These are phyloP conservation scores for Sylvietta virens DNA, from an alignment of 2,113 vertebrate species.

Conservation along the genomic window DNA sequence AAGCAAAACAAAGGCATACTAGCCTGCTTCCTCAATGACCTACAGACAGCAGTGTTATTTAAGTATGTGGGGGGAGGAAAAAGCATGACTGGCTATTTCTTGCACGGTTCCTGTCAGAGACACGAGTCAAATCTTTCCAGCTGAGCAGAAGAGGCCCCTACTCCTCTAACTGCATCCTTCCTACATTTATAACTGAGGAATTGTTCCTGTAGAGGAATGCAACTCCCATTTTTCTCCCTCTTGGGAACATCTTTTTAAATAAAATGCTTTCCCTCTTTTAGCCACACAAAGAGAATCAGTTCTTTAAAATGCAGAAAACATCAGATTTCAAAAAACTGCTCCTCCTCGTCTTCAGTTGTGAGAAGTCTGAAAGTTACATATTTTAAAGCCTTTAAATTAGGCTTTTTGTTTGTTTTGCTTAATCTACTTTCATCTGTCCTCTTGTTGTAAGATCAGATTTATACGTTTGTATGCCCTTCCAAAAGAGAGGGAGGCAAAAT, in stretches of 20 bases:
- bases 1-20: neutral
- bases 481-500: fast-evolving
- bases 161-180: neutral
- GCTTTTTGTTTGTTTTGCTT: neutral
- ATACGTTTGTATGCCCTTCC: neutral
- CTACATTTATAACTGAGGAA: neutral
- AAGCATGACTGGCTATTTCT: neutral
- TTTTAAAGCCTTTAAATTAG: neutral
- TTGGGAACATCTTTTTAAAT: neutral
- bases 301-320: neutral
- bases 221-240: neutral
- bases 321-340: neutral
- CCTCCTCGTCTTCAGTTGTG: neutral
- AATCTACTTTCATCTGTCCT: neutral
- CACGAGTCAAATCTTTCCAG: neutral
- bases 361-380: neutral
- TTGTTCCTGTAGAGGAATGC: neutral
- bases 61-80: neutral
- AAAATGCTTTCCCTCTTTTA: neutral
- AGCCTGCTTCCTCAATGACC: neutral
- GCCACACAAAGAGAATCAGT: neutral
- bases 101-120: neutral
- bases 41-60: neutral
- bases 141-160: neutral
- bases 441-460: neutral